Evolutionary conservation across 2,797 vertebrate species (phyloP).

Genomic region (Gymnocypris eckloni): DNA sequence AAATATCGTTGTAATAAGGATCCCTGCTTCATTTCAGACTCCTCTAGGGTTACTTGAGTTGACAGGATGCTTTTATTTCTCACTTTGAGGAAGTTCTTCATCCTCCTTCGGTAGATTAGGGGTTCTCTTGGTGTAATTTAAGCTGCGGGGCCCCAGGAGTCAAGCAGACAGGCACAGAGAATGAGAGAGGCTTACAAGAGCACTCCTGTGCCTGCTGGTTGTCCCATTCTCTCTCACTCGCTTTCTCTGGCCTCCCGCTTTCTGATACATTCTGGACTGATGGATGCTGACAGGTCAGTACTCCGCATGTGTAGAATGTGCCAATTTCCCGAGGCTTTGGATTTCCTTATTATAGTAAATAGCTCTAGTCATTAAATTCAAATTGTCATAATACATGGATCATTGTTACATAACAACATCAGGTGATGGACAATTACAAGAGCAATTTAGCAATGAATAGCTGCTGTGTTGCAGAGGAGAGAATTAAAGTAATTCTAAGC

Average conservation of each 20-base stretch:
- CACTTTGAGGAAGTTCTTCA: constrained; percentile 46
- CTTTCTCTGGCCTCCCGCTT: constrained; percentile 18
- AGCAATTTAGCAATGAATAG: constrained; percentile 24
- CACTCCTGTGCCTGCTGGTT: constrained; percentile 7
- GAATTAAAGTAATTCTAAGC: constrained; percentile 9
- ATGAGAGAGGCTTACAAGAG: constrained; percentile 12
- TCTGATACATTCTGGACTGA: constrained; percentile 29
- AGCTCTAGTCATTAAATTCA: constrained; percentile 11
- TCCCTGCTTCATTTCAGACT: constrained; percentile 11
- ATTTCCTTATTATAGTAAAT: constrained; percentile 22
- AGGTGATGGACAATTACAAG: constrained; percentile 37
- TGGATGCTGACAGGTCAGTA: background rate
- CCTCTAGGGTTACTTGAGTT: constrained; percentile 34
- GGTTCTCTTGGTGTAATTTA: constrained; percentile 49
- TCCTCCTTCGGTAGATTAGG: constrained; percentile 56
- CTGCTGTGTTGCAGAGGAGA: constrained; percentile 22
- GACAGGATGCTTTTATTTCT: constrained; percentile 33
- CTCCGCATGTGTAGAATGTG: constrained; percentile 5
- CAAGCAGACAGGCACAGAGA: constrained; percentile 29
- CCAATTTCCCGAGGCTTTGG: constrained; percentile 5
- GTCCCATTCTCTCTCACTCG: constrained; percentile 16
- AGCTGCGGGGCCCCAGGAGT: constrained; percentile 49
- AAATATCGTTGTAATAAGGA: constrained; percentile 10
- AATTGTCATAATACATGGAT: constrained; percentile 17
- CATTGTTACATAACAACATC: constrained; percentile 24